Conservation (phyloP, 2,888 invertebrate genomes). For the Arrhopalites spinosus region DNA sequence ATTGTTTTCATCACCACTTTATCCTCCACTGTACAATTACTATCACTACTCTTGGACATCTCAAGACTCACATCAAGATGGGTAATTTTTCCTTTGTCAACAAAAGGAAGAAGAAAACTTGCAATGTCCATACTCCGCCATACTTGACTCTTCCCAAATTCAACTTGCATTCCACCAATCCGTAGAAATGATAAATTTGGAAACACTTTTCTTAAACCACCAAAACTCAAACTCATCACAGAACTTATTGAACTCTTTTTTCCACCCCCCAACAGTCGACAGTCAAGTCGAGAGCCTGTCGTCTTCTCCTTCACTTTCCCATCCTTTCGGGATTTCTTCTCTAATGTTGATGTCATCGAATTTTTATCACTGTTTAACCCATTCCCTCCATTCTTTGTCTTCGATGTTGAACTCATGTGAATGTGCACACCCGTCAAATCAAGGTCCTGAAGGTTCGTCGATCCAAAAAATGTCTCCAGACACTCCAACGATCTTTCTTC, state of each 20-base stretch:
- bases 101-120: constrained; percentile 42
- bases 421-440: constrained; percentile 64
- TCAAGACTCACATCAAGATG: constrained; percentile 52
- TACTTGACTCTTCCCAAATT: constrained; percentile 47
- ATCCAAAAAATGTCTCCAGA: constrained; percentile 62
- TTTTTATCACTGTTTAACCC: constrained; percentile 33
- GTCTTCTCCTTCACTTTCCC: constrained; percentile 21
- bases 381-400: constrained; percentile 16
- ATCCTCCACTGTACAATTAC: constrained; percentile 45
- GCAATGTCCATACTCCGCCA: constrained; percentile 51
- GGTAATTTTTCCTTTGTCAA: constrained; percentile 52
- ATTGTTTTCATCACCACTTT: constrained; percentile 47
- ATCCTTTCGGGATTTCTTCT: constrained; percentile 34
- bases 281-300: not conserved
- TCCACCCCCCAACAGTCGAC: not conserved
- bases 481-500: constrained; percentile 62
- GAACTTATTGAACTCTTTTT: constrained; percentile 43
- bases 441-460: constrained; percentile 63
- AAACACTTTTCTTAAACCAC: constrained; percentile 40
- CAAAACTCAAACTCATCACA: constrained; percentile 41
- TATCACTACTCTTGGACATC: constrained; percentile 41
- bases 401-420: constrained; percentile 58
- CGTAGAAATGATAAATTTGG: constrained; percentile 52
- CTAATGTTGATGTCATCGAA: constrained; percentile 24
- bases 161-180: constrained; percentile 51